A percentile compares a stretch with the other conserved stretches of the same genome.
phyloP scores from a whole-genome alignment of 2,888 invertebrate genomes.

The Xanthia icteritia region DNA sequence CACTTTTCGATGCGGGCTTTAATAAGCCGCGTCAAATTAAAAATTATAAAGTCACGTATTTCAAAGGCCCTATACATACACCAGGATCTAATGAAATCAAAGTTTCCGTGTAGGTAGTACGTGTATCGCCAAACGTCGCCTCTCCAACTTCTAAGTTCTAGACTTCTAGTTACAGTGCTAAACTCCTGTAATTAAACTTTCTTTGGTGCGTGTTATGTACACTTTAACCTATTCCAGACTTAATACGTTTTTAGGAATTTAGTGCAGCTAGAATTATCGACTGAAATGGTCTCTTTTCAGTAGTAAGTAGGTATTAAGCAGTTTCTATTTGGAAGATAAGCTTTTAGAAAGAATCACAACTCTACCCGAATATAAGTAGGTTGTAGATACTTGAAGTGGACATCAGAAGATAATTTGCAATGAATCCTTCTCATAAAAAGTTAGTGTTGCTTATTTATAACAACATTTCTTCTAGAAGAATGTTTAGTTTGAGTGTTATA shows the following conservation, averaged over 20 bases:
- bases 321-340: background rate
- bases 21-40: background rate
- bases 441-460: background rate
- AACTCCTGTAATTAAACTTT: conserved; percentile 64
- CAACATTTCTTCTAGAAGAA: conserved; percentile 3
- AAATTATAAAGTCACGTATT: background rate
- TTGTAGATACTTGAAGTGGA: background rate
- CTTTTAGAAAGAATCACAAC: background rate
- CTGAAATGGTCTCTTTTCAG: background rate
- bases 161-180: conserved; percentile 39
- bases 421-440: conserved; percentile 14
- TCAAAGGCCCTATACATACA: conserved; percentile 3
- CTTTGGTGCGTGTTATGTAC: conserved; percentile 55
- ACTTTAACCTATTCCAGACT: conserved; percentile 26
- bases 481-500: background rate
- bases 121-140: conserved; percentile 51
- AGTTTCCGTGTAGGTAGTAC: conserved; percentile 43
- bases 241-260: conserved; percentile 47
- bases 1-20: conserved; percentile 2
- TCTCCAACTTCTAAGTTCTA: conserved; percentile 54
- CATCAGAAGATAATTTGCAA: background rate
- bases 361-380: background rate
- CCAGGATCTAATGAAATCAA: conserved; percentile 49
- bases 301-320: background rate
- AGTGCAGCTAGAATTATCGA: conserved; percentile 17